phyloP scores from a whole-genome alignment of 2,113 vertebrate genomes.

The Leucoraja erinaceus region DNA sequence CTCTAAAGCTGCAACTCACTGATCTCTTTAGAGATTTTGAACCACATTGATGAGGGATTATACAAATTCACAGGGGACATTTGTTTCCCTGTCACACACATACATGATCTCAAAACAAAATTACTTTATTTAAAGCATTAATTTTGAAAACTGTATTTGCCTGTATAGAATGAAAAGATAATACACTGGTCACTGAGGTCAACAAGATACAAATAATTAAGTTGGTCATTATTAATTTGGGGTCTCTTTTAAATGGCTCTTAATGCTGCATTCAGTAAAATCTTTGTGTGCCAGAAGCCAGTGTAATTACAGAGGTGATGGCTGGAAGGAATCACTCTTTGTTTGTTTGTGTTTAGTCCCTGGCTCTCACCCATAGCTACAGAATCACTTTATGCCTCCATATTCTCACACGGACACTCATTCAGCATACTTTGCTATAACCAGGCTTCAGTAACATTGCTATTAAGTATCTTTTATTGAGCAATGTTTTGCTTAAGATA shows the following conservation, averaged over 20 bases:
- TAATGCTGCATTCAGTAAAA: conserved; percentile 7
- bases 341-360: neutral
- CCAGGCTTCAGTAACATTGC: neutral
- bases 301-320: neutral
- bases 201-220: conserved; percentile 22
- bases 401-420: neutral
- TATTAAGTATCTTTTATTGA: neutral
- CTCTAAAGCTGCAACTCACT: conserved; percentile 29
- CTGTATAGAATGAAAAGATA: neutral
- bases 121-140: conserved; percentile 16
- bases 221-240: neutral
- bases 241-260: neutral
- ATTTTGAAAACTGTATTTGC: conserved; percentile 32
- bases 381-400: neutral
- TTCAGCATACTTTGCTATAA: neutral
- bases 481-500: neutral
- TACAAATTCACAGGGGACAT: neutral
- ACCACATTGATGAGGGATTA: conserved; percentile 18
- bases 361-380: neutral
- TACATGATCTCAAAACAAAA: conserved; percentile 1
- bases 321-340: neutral
- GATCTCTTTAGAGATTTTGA: neutral
- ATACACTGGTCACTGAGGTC: neutral
- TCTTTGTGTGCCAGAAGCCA: neutral
- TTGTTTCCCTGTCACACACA: conserved; percentile 31